Percentiles rank a stretch among this genome's conserved stretches.
Conservation (phyloP, 1,140 invertebrate species). For the Calliopsis andreniformis region DNA sequence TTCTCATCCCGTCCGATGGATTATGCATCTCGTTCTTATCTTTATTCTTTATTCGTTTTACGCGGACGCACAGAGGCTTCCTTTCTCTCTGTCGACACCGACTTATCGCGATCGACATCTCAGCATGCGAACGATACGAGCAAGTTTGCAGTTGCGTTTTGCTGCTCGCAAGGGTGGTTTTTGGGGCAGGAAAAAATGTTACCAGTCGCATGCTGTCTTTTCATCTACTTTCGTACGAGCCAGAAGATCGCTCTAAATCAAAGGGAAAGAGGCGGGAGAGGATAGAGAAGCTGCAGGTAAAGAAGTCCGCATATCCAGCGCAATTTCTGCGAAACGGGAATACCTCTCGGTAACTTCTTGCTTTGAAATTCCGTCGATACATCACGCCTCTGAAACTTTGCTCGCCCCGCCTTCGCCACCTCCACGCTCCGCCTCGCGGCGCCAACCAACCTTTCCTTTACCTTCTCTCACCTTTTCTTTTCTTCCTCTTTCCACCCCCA, state of each 20-base stretch:
- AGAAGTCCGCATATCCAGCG: not conserved
- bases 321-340: constrained; percentile 13
- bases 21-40: constrained; percentile 62
- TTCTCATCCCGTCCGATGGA: constrained; percentile 63
- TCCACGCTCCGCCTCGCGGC: constrained; percentile 76
- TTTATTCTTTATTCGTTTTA: constrained; percentile 43
- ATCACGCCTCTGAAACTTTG: constrained; percentile 77
- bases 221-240: too few relatives aligned
- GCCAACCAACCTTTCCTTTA: constrained; percentile 61
- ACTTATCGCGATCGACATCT: not conserved
- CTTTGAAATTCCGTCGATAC: constrained; percentile 79
- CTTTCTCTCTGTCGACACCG: not conserved
- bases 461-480: constrained; percentile 57
- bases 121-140: not conserved
- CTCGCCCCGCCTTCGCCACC: constrained; percentile 75
- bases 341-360: constrained; percentile 68
- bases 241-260: too few relatives aligned
- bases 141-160: too few relatives aligned
- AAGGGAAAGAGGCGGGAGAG: too few relatives aligned
- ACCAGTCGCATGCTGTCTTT: too few relatives aligned
- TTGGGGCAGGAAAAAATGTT: too few relatives aligned
- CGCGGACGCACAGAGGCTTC: not conserved
- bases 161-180: too few relatives aligned
- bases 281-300: too few relatives aligned
- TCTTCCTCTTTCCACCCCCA: constrained; percentile 41